Evolutionary conservation across 2,888 invertebrate species (phyloP).

Genomic region (Coelopa pilipes): DNA sequence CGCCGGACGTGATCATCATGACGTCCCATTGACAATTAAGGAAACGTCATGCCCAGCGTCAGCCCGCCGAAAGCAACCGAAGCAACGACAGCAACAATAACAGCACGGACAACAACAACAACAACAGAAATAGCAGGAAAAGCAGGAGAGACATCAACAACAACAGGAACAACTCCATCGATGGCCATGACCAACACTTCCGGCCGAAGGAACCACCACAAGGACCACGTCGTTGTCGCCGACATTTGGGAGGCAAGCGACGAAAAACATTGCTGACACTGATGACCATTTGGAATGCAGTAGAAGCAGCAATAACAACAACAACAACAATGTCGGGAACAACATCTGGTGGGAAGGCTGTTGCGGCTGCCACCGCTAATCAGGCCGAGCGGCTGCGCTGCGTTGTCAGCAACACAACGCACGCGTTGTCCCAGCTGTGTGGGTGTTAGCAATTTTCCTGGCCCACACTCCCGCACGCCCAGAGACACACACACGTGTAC

Average conservation of each 20-base stretch:
- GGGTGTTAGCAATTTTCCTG: conserved; percentile 28
- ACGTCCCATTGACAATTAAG: conserved; percentile 76
- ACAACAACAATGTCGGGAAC: neutral
- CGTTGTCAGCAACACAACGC: neutral
- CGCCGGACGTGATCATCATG: conserved; percentile 89
- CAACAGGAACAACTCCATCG: neutral
- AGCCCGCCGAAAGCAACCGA: neutral
- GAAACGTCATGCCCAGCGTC: conserved; percentile 44
- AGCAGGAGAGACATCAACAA: neutral
- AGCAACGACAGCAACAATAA: neutral
- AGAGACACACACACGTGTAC: conserved; percentile 6
- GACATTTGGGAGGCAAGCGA: neutral
- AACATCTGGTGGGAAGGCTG: too few relatives aligned
- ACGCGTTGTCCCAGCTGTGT: conserved; percentile 17
- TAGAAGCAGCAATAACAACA: conserved; percentile 12
- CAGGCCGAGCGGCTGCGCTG: neutral
- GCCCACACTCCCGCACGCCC: neutral
- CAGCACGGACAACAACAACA: conserved; percentile 12
- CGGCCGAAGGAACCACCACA: neutral
- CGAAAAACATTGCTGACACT: conserved; percentile 3
- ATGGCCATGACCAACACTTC: neutral
- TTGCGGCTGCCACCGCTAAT: conserved; percentile 7
- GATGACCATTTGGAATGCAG: neutral
- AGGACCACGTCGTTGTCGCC: neutral
- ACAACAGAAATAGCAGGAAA: neutral